Percentiles rank a stretch among this genome's conserved stretches.
Conservation (phyloP, 2,888 invertebrate species). For the Operophtera brumata region DNA sequence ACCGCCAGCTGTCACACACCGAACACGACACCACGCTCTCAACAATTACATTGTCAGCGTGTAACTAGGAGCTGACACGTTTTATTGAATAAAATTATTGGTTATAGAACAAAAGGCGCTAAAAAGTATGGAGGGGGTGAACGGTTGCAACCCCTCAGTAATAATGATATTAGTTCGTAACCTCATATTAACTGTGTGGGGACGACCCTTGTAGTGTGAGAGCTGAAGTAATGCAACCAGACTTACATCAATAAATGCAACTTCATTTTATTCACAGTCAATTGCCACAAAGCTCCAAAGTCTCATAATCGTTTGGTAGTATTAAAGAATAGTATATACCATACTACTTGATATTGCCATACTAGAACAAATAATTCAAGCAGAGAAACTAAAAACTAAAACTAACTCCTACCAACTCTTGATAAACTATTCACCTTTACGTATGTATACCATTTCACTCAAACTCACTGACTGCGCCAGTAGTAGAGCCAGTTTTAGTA, state of each 20-base stretch:
- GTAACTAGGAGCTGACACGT: conserved; percentile 33
- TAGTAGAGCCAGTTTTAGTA: too few relatives aligned
- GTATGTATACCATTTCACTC: too few relatives aligned
- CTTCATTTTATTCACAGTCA: not conserved
- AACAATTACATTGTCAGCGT: conserved; percentile 36
- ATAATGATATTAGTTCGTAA: conserved; percentile 72
- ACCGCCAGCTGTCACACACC: conserved; percentile 35
- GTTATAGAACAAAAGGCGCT: conserved; percentile 52
- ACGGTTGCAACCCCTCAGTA: conserved; percentile 43
- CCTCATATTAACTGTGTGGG: conserved; percentile 59
- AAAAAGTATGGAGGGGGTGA: conserved; percentile 53
- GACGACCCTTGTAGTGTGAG: conserved; percentile 27
- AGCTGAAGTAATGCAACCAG: not conserved
- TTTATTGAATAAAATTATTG: conserved; percentile 54
- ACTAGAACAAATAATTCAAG: too few relatives aligned
- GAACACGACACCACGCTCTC: conserved; percentile 34
- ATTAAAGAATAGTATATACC: too few relatives aligned
- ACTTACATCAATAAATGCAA: too few relatives aligned
- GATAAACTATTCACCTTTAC: too few relatives aligned
- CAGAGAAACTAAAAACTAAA: too few relatives aligned
- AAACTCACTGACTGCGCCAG: too few relatives aligned
- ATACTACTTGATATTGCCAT: too few relatives aligned
- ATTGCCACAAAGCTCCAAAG: too few relatives aligned
- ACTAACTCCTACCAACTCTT: too few relatives aligned
- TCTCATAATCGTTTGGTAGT: too few relatives aligned